Evolutionary conservation across 2,113 vertebrate genomes (phyloP), one percentile per base, ranked within the genome.

Genomic region (Neodon shergylaensis): DNA sequence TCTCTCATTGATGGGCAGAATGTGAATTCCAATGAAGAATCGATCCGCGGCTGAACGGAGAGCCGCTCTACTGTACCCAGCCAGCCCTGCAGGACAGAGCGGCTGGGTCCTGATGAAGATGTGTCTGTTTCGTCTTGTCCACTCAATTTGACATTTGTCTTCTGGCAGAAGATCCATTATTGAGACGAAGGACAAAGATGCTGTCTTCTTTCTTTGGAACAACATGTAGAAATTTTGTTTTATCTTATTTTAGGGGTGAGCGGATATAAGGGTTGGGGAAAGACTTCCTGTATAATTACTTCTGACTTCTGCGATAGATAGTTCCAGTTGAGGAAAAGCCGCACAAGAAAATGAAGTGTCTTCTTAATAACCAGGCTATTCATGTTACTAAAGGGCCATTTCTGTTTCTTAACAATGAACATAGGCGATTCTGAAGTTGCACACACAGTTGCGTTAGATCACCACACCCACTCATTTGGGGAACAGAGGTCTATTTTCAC

Each of bases 281-380:
- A 74, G 74, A 96, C 91, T 98, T 98, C 97, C 97, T 95, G 96
- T 91, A 76, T 98, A 98, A 97, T 96, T 98, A 96, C 74, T 96
- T 95, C 97, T 92, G 90, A 96, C 74, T 96, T 95, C 97, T 92
- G 90, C 97, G 91, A 97, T 89, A 96, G 96, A 96, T 82, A 92
- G 92, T 96, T 97, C 97, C 92, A 97, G 90, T 83, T 95, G 81
- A 96, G 77, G 91, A 96, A 95, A 97, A 96, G 82, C 61, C 92
- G 91, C 94, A 95, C 39, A 86, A 91, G 88, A 96, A 97, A 97
- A 95, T 89, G 72, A 95, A 97, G 85, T 88, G 54, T 96, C 83
- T 95, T 96, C 42, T 96, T 97, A 94, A 96, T 96, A 96, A 96
- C 90, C 86, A 91, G 91, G 92, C 96, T 83, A 97, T 97, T 98